These are phyloP conservation scores for Schlechtendalia chinensis DNA, from an alignment of 1,140 invertebrate genomes.

Conservation along the genomic window DNA sequence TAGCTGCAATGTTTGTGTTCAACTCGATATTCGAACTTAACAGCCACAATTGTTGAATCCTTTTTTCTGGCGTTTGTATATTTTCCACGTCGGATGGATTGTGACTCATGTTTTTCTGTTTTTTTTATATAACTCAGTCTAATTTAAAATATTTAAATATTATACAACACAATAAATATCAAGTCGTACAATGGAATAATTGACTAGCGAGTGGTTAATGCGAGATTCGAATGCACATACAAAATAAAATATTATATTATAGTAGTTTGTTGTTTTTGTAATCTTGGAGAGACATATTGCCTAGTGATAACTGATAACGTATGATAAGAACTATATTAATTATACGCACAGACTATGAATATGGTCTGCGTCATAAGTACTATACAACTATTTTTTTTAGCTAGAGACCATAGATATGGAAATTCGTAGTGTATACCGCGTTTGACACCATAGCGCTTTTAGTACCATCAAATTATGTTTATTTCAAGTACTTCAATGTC, in stretches of 20 bases:
- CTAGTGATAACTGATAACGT: neutral
- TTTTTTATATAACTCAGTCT: neutral
- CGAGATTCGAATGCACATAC: neutral
- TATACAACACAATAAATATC: neutral
- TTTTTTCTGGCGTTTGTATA: constrained; percentile 25
- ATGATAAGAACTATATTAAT: neutral
- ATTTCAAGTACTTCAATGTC: too few relatives aligned
- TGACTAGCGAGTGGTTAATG: neutral
- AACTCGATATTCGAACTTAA: constrained; percentile 33
- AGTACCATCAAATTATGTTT: too few relatives aligned
- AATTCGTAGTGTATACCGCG: too few relatives aligned
- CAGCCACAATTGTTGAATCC: constrained; percentile 26
- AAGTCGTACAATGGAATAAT: too few relatives aligned
- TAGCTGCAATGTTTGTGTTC: constrained; percentile 36
- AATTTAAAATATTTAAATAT: neutral
- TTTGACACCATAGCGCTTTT: too few relatives aligned
- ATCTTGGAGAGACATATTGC: neutral
- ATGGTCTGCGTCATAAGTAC: too few relatives aligned
- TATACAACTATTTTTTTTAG: too few relatives aligned
- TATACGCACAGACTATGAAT: too few relatives aligned
- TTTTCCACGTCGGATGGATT: neutral
- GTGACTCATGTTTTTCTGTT: constrained; percentile 14
- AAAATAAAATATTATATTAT: too few relatives aligned
- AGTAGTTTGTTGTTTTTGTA: neutral
- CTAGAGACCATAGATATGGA: too few relatives aligned